Percentiles rank a stretch among this genome's conserved stretches.
phyloP scores from a whole-genome alignment of 2,113 vertebrate species.

The Camelus bactrianus region DNA sequence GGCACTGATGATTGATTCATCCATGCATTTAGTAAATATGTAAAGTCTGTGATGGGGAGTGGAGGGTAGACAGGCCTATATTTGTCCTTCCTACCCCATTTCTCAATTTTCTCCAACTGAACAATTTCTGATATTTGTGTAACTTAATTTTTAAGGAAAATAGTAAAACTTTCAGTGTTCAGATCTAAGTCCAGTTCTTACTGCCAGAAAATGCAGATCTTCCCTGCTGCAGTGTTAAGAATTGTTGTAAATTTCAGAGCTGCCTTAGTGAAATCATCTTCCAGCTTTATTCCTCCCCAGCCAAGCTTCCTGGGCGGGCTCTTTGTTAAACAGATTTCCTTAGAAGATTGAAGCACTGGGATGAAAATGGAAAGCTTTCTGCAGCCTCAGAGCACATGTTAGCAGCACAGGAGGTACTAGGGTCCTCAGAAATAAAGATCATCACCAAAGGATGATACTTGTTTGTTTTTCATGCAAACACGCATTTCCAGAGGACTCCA shows the following conservation, averaged over 20 bases:
- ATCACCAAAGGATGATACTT: slow-evolving; percentile 22
- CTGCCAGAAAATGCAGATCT: slow-evolving; percentile 20
- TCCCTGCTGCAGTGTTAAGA: not conserved
- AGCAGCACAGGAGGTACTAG: not conserved
- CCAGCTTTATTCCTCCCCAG: not conserved
- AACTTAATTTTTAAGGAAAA: slow-evolving; percentile 27
- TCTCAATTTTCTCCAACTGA: slow-evolving; percentile 8
- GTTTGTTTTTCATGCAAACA: slow-evolving; percentile 62
- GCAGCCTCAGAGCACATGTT: slow-evolving; percentile 6
- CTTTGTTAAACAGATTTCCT: slow-evolving; percentile 48
- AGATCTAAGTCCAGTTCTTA: not conserved
- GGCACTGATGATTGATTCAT: not conserved
- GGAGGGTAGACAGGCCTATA: not conserved
- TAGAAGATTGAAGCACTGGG: slow-evolving; percentile 33
- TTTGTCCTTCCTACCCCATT: not conserved
- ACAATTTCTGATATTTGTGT: not conserved
- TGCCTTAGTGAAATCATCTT: slow-evolving; percentile 35
- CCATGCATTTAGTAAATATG: not conserved
- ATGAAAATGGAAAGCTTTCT: not conserved
- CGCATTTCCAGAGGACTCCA: slow-evolving; percentile 27
- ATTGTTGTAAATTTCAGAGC: slow-evolving; percentile 53
- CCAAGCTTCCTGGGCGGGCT: slow-evolving; percentile 46
- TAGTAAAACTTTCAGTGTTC: not conserved
- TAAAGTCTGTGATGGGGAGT: not conserved
- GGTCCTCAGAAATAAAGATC: slow-evolving; percentile 44